phyloP scores from a whole-genome alignment of 92 coral and sea anemone species.

The Palythoa grandis region DNA sequence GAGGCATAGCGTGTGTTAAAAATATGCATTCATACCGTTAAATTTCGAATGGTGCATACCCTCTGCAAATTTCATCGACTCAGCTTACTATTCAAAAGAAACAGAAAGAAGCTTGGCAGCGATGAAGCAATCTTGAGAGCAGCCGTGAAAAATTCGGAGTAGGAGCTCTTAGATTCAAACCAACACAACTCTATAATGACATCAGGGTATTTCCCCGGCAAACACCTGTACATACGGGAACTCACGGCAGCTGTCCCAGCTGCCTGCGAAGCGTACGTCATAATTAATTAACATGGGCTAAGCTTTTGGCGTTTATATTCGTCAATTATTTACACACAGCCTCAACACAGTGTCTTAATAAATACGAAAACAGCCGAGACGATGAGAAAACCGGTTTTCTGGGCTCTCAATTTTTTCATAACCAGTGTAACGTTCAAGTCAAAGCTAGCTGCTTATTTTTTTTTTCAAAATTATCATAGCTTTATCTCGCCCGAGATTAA shows the following conservation, averaged over 20 bases:
- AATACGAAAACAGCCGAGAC: conserved; percentile 33
- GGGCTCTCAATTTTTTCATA: conserved; percentile 1
- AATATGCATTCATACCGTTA: conserved; percentile 68
- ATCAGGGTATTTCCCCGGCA: conserved; percentile 26
- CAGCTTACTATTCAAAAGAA: background rate
- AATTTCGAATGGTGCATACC: conserved; percentile 82
- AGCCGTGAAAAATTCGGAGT: conserved; percentile 32
- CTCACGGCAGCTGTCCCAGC: conserved; percentile 79
- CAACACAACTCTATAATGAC: conserved; percentile 36
- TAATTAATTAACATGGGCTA: conserved; percentile 89
- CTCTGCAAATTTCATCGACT: conserved; percentile 85
- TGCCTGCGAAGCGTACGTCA: conserved; percentile 82
- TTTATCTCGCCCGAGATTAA: conserved; percentile 36
- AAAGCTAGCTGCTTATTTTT: background rate
- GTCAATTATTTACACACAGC: conserved; percentile 92
- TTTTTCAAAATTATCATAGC: conserved; percentile 13
- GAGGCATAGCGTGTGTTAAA: background rate
- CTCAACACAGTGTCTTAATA: conserved; percentile 71
- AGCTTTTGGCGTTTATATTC: conserved; percentile 86
- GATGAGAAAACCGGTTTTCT: conserved; percentile 10
- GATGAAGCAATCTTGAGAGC: conserved; percentile 28
- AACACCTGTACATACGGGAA: conserved; percentile 94
- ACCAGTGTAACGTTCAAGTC: background rate
- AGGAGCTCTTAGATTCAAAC: conserved; percentile 38
- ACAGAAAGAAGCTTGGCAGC: background rate